phyloP scores from a whole-genome alignment of 2,888 invertebrate genomes.

The Bursaphelenchus okinawaensis region DNA sequence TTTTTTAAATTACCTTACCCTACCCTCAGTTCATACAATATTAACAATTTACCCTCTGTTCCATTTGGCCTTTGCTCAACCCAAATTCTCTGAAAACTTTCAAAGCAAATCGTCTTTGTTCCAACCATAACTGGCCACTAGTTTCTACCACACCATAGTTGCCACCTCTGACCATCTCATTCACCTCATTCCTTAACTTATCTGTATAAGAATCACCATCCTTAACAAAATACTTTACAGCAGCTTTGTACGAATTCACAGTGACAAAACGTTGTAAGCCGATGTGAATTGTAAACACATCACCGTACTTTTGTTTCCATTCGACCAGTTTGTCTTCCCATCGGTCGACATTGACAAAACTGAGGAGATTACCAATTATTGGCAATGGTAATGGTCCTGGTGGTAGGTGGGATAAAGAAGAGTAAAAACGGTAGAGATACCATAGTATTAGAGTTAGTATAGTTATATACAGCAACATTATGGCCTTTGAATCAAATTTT shows the following conservation, averaged over 20 bases:
- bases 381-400: slow-evolving; percentile 19
- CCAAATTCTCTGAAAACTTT: slow-evolving; percentile 8
- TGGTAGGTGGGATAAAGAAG: background rate
- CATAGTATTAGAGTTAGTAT: no score
- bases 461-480: no score
- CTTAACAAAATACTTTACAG: background rate
- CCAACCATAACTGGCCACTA: background rate
- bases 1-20: no score
- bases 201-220: background rate
- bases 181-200: background rate
- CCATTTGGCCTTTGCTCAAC: slow-evolving; percentile 2
- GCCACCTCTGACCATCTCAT: slow-evolving; percentile 6
- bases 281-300: slow-evolving; percentile 18
- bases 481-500: no score
- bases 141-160: slow-evolving; percentile 6
- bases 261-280: background rate
- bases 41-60: background rate
- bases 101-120: slow-evolving; percentile 5
- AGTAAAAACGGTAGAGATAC: no score
- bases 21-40: no score
- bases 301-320: slow-evolving; percentile 21
- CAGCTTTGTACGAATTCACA: background rate
- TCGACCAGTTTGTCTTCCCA: slow-evolving; percentile 16
- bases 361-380: slow-evolving; percentile 17
- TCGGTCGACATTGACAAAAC: background rate